phyloP scores from a whole-genome alignment of 1,140 invertebrate genomes.

The Heliothis virescens region DNA sequence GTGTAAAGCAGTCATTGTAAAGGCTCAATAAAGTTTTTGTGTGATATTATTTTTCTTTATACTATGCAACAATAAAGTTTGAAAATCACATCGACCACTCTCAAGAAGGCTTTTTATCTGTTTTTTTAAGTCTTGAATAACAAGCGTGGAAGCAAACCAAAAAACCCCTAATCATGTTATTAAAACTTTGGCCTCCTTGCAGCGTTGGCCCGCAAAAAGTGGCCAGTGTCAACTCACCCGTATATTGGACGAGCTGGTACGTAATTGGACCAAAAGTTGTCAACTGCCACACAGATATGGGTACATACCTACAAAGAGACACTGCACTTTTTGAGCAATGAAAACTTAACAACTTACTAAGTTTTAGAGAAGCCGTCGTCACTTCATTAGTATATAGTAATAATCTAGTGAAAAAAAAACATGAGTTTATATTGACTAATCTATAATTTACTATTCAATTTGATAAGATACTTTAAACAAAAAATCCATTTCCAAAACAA shows the following conservation, averaged over 20 bases:
- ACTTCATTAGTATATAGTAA: no score
- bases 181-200: conserved; percentile 23
- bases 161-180: conserved; percentile 25
- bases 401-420: no score
- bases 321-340: background rate
- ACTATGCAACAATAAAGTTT: no score
- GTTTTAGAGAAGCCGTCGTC: no score
- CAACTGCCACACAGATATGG: background rate
- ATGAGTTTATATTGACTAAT: no score
- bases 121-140: background rate
- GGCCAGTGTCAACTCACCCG: background rate
- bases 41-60: no score
- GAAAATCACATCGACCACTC: background rate
- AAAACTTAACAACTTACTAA: no score
- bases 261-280: conserved; percentile 5
- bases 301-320: background rate
- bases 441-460: no score
- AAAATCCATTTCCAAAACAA: no score
- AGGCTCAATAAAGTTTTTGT: no score
- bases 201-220: conserved; percentile 16
- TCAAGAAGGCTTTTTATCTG: background rate
- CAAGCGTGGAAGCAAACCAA: background rate
- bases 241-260: background rate
- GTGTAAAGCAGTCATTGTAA: no score
- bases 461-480: no score